Base-by-base conservation (phyloP, 2,888 invertebrate species). In the Agrilus cyanescens region DNA sequence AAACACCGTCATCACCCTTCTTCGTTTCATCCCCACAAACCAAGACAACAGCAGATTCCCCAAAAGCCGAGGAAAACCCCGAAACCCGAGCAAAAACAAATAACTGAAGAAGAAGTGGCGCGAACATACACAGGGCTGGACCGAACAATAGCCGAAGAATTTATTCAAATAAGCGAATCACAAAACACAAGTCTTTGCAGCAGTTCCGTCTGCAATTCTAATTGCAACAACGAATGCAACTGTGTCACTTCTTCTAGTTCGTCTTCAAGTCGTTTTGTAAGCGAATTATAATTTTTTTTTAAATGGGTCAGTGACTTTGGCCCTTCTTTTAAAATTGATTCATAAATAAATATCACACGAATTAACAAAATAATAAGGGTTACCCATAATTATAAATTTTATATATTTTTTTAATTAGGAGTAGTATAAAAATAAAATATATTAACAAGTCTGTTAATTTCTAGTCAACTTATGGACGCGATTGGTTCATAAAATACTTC, bases 101-200 rank as follows among this genome's bases (percentile, higher is more conserved):
- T 69, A 50, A 66, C 71, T 4, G 72, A 73, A 45, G 70, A 68
- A 34, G 75, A 76, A 32, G 70, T 76, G 29, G 73, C 71, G 52
- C 65, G 70, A 47, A 76, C 76, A 0, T 77, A 77, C 60, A 77
- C 77, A 1, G 77, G 76, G 1, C 65, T 76, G 30, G 77, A 77
- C 60, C 71, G 76, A 50, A 67, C 73, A 4, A 76, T 77, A 57
- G 77, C 77, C 10, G 77, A 77, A 59, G 75, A 77, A 62, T 77
- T 76, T 61, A 77, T 77, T 51, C 74, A 75, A 37, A 75, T 74
- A 40, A 76, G 75, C 57, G 75, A 76, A 58, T 72, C 72, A 60
- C 72, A 66, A 53, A 66, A 75, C 13, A 58, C 56, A 43, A 61
- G 60, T 47, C 51, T 62, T 18, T 58, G 61, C 48, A 62, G 61